phyloP scores from a whole-genome alignment of 2,888 invertebrate species.

The Teleiodes luculella region DNA sequence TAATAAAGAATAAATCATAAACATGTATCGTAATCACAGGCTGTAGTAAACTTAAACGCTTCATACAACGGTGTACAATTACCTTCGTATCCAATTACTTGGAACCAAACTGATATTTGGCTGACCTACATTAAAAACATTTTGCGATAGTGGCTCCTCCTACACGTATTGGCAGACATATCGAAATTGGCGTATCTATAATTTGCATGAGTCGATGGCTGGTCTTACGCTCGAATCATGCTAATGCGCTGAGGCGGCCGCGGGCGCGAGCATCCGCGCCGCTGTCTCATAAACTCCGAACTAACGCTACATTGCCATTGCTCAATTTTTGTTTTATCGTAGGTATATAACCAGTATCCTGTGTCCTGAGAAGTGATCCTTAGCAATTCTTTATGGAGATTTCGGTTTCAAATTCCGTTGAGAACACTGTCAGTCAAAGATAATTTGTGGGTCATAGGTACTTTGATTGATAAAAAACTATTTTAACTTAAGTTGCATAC shows the following conservation, averaged over 20 bases:
- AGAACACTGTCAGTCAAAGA: no score
- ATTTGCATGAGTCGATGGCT: constrained; percentile 37
- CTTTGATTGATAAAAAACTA: no score
- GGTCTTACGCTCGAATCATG: constrained; percentile 32
- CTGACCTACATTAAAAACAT: constrained; percentile 57
- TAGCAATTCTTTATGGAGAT: no score
- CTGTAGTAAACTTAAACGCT: constrained; percentile 49
- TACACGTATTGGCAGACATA: constrained; percentile 53
- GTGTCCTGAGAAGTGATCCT: no score
- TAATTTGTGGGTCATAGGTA: no score
- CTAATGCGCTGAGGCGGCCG: constrained; percentile 50
- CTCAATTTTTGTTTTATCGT: not conserved
- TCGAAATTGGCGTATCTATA: constrained; percentile 48
- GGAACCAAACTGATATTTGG: constrained; percentile 50
- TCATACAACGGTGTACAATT: constrained; percentile 56
- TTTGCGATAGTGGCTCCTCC: constrained; percentile 62
- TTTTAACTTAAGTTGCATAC: not conserved
- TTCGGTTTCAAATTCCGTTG: no score
- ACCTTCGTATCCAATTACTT: constrained; percentile 58
- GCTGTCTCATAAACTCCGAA: no score
- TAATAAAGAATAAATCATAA: constrained; percentile 64
- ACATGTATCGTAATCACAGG: constrained; percentile 57
- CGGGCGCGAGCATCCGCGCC: constrained; percentile 31
- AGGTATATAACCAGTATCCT: not conserved
- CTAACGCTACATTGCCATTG: not conserved